Percentiles rank a stretch among this genome's conserved stretches.
Evolutionary conservation across 2,888 invertebrate species (phyloP).

Genomic region (Nephrotoma flavescens): DNA sequence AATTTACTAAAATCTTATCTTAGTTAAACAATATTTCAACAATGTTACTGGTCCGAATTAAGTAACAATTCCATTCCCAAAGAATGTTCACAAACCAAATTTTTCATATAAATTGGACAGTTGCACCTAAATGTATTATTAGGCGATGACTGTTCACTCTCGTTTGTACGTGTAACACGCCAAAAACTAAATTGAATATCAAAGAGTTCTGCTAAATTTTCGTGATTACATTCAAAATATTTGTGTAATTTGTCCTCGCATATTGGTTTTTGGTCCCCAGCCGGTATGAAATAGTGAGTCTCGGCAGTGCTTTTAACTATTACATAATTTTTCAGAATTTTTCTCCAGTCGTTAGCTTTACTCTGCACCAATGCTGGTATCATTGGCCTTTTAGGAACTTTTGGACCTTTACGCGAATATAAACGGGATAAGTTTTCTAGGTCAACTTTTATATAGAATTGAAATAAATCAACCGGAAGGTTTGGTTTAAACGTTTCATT

Average conservation of each 20-base stretch:
- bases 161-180: not conserved
- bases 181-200: not conserved
- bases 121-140: not conserved
- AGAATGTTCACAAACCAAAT: not conserved
- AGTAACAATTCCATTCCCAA: not conserved
- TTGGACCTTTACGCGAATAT: not conserved
- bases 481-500: not conserved
- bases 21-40: no score
- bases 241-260: not conserved
- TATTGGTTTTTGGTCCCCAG: not conserved
- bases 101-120: not conserved
- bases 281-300: not conserved
- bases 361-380: not conserved
- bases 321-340: not conserved
- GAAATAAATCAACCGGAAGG: not conserved
- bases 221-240: not conserved
- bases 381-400: not conserved
- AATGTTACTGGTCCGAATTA: not conserved
- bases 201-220: not conserved
- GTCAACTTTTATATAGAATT: not conserved
- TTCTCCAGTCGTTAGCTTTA: not conserved
- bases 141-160: not conserved
- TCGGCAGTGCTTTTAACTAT: not conserved
- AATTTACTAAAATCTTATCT: no score
- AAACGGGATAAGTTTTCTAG: not conserved